Base-by-base conservation (phyloP, 2,888 invertebrate species). In the Spodoptera picta region DNA sequence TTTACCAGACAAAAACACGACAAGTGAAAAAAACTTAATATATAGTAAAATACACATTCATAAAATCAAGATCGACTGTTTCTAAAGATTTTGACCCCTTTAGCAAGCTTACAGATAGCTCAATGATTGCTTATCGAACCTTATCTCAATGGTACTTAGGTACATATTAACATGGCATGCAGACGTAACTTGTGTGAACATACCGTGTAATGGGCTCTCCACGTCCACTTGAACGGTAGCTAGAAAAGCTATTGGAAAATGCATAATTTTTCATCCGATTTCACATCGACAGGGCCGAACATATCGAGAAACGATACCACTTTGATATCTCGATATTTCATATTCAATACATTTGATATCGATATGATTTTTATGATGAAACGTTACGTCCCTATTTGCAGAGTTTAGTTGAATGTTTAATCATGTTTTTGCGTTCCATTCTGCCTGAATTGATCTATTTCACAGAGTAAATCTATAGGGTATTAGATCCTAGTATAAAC, bases 221-320 rank as follows among this genome's bases (percentile, higher is more conserved):
- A 75, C 80, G 87, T 85, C 88, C 89, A 88, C 85, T 87, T 88
- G 87, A 88, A 84, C 84, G 88, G 68, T 80, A 82, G 44, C 73
- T 83, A 81, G 86, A 81, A 87, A 90, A 90, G 89, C 83, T 88
- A 88, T 92, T 90, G 90, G 90, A 92, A 94, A 94, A 92, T 90
- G 89, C 86, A 92, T 92, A 91, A 91, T 92, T 93, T 94, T 93
- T 92, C 94, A 91, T 92, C 79, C 91, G 92, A 94, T 93, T 94
- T 90, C 92, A 93, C 93, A 89, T 86, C 81, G 83, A 87, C 81
- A 83, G 81, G 73, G 74, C 81, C 73, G 77, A 81, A 80, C 79
- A 75, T 79, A 65, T 73, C 66, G 60, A 64, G 79, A 68, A 73
- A 75, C 52, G 76, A 60, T 72, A 71, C 63, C 76, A 71, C 77